Percentiles rank a stretch among this genome's conserved stretches.
Conservation (phyloP, 2,888 invertebrate species). For the Lathronympha strigana region DNA sequence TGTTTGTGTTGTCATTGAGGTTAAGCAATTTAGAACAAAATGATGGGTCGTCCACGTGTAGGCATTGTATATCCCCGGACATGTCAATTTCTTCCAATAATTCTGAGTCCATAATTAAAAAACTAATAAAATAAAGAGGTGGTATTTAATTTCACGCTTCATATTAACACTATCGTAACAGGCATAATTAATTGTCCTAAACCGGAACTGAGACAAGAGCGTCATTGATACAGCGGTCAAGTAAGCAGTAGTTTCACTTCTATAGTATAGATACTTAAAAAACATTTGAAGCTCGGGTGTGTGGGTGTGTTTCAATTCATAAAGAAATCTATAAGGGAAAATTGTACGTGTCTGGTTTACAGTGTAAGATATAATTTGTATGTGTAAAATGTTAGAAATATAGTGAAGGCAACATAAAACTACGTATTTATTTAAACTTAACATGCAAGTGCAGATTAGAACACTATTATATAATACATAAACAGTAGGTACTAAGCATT, state of each 20-base stretch:
- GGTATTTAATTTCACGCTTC: background rate
- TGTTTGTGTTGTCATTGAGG: background rate
- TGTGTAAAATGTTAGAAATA: background rate
- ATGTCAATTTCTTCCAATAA: background rate
- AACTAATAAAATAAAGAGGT: background rate
- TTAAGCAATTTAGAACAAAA: background rate
- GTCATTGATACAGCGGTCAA: too few relatives aligned
- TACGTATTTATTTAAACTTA: background rate
- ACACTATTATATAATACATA: background rate
- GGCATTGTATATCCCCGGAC: background rate
- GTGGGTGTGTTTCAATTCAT: too few relatives aligned
- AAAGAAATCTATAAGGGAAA: too few relatives aligned
- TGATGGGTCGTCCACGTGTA: background rate
- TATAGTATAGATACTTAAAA: too few relatives aligned
- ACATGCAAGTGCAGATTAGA: background rate
- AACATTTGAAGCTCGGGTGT: too few relatives aligned
- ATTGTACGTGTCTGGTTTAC: too few relatives aligned
- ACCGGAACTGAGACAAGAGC: background rate
- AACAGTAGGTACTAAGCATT: background rate
- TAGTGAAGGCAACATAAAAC: too few relatives aligned
- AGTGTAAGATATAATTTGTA: too few relatives aligned
- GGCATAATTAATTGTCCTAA: background rate
- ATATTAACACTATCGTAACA: background rate
- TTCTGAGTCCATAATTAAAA: background rate
- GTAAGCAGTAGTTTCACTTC: too few relatives aligned